A percentile compares a stretch with the other conserved stretches of the same genome.
Evolutionary conservation across 2,113 vertebrate genomes (phyloP).

Genomic region (Alethe castanea): DNA sequence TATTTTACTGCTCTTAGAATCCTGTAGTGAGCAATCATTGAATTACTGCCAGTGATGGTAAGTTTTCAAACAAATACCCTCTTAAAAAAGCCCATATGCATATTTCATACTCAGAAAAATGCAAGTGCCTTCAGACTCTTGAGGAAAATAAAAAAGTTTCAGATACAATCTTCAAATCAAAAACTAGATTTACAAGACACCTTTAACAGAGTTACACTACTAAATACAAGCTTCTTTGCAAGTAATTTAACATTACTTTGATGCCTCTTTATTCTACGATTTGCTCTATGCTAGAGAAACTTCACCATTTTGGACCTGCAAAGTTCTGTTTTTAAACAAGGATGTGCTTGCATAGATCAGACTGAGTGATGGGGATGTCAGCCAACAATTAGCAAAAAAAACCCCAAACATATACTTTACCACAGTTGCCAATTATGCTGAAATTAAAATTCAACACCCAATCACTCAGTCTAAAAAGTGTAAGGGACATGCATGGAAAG

Average conservation of each 20-base stretch:
- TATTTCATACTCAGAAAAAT: background rate
- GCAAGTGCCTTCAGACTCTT: background rate
- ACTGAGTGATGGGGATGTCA: background rate
- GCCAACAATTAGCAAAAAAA: background rate
- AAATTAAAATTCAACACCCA: background rate
- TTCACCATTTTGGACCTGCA: background rate
- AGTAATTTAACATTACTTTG: background rate
- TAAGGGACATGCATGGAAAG: background rate
- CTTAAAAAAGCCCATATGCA: background rate
- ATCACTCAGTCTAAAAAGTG: background rate
- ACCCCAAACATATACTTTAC: background rate
- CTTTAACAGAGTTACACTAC: background rate
- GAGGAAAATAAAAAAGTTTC: background rate
- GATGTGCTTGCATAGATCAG: background rate
- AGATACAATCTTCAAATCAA: background rate
- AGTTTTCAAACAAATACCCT: conserved; percentile 29
- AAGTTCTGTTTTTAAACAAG: background rate
- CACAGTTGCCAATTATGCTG: background rate
- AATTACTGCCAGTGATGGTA: background rate
- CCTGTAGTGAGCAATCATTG: background rate
- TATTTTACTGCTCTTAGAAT: conserved; percentile 13
- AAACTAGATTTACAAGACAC: background rate
- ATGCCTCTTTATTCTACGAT: background rate
- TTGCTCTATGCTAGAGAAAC: background rate
- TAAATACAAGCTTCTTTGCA: background rate